phyloP scores from a whole-genome alignment of 2,888 invertebrate genomes.

The Cylindroiulus punctatus region DNA sequence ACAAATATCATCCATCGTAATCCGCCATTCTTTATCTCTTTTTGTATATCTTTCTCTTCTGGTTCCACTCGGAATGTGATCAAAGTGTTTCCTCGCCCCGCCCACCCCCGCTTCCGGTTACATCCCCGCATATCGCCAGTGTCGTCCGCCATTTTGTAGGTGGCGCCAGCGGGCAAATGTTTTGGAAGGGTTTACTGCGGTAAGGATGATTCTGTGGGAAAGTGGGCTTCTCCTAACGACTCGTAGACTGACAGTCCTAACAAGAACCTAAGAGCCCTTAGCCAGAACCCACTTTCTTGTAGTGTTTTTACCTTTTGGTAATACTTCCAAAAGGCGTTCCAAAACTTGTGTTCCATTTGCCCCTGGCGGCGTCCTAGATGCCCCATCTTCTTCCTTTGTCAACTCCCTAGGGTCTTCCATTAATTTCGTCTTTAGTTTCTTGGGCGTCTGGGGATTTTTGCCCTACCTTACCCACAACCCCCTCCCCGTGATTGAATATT shows the following conservation, averaged over 20 bases:
- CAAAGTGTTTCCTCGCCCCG: not conserved
- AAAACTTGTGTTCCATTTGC: not conserved
- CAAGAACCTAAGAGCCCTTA: no score
- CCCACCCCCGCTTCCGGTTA: not conserved
- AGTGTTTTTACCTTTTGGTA: no score
- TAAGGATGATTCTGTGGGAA: no score
- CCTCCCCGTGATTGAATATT: not conserved
- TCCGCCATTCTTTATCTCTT: not conserved
- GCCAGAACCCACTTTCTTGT: no score
- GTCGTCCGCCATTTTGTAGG: constrained; percentile 1
- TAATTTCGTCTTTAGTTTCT: not conserved
- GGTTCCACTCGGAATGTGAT: constrained; percentile 27
- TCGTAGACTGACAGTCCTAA: no score
- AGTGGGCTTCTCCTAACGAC: no score
- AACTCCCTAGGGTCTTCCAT: constrained; percentile 20
- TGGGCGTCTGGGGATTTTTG: not conserved
- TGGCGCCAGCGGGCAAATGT: not conserved
- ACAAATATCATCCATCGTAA: constrained; percentile 16
- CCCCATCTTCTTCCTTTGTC: not conserved
- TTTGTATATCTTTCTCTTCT: not conserved
- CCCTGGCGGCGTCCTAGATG: not conserved
- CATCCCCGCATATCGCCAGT: not conserved
- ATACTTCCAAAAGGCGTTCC: no score
- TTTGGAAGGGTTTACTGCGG: no score
- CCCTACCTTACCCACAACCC: not conserved